Evolutionary conservation across 2,888 invertebrate species (phyloP).

Genomic region (Danaus chrysippus): DNA sequence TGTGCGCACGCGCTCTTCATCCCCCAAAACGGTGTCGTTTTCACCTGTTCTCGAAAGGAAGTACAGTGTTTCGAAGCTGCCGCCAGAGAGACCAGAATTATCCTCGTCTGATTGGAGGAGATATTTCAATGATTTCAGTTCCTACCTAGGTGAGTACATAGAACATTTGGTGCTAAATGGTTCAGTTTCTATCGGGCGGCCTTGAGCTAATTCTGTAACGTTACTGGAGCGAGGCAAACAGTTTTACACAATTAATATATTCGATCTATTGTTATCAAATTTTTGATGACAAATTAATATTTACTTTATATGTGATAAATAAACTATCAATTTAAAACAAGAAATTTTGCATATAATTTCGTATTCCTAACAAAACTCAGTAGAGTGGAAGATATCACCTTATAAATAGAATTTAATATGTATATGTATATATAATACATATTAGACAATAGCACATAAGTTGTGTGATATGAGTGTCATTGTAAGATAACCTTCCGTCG

Average conservation of each 20-base stretch:
- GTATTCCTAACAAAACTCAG: too few species aligned
- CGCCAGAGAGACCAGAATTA: conserved; percentile 58
- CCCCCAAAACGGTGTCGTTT: conserved; percentile 82
- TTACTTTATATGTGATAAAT: too few species aligned
- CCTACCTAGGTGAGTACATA: conserved; percentile 71
- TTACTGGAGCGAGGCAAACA: conserved; percentile 72
- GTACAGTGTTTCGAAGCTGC: conserved; percentile 69
- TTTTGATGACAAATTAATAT: conserved; percentile 8
- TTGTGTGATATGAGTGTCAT: too few species aligned
- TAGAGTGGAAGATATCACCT: too few species aligned
- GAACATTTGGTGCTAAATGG: conserved; percentile 40
- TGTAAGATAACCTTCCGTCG: too few species aligned
- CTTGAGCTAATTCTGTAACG: conserved; percentile 73
- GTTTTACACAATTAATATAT: conserved; percentile 54
- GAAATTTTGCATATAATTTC: too few species aligned
- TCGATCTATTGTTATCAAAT: conserved; percentile 23
- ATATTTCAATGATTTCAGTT: conserved; percentile 74
- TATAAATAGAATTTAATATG: too few species aligned
- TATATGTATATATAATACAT: too few species aligned
- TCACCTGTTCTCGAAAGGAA: conserved; percentile 80
- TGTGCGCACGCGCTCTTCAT: conserved; percentile 82
- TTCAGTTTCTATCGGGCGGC: conserved; percentile 68
- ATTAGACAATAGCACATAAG: too few species aligned
- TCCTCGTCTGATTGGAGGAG: conserved; percentile 67
- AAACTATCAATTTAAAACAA: too few species aligned